Evolutionary conservation across 2,888 invertebrate genomes (phyloP), one percentile per base, ranked within the genome.

Genomic region (Eledone cirrhosa): DNA sequence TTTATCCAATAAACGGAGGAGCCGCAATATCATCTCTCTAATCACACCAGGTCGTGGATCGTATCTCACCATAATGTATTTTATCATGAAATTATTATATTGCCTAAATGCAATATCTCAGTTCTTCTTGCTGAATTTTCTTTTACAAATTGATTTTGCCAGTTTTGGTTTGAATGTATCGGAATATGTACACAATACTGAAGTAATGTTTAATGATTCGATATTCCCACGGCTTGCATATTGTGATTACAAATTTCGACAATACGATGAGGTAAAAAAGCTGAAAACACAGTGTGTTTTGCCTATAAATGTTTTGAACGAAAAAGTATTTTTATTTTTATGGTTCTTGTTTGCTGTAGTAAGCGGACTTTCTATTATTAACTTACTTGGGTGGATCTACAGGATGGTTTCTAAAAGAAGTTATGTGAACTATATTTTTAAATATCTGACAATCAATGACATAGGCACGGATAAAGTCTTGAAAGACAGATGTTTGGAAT

Each of bases 231-330:
- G 87, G 4, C 85, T 88, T 24, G 88, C 87, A 7, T 79, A 88
- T 27, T 88, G 88, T 80, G 88, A 88, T 80, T 87, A 88, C 80
- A 83, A 85, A 65, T 86, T 88, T 59, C 83, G 88, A 0, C 87
- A 88, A 80, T 83, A 88, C 79, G 81, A 83, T 72, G 87, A 88
- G 78, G 82, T 87, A 5, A 86, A 87, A 76, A 81, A 84, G 27
- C 86, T 86, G 85, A 88, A 87, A 11, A 87, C 87, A 4, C 88
- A 88, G 78, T 88, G 87, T 80, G 87, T 87, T 22, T 82, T 88
- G 67, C 88, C 88, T 13, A 88, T 88, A 77, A 88, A 88, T 81
- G 82, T 88, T n/a, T 87, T 87, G 80, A 88, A 87, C 81, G 87
- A 87, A 80, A 88, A 88, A 80, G 87, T 88, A 74, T 88, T 88